A percentile compares a stretch with the other conserved stretches of the same genome.
Conservation (phyloP, 1,140 invertebrate genomes). For the Amyelois transitella region DNA sequence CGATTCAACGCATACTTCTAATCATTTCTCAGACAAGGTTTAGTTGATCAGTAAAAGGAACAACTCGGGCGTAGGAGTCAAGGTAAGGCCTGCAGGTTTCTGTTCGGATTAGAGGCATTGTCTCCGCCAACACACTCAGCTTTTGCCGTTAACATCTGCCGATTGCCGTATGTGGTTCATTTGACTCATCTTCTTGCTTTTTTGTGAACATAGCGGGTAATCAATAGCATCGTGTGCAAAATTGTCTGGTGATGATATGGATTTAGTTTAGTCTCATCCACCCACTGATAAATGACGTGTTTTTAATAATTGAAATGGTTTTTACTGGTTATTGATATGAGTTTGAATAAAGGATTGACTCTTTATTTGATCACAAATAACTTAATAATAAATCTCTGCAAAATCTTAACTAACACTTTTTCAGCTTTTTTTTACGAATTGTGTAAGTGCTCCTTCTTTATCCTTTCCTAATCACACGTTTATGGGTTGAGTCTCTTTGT, state of each 20-base stretch:
- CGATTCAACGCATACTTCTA: constrained; percentile 2
- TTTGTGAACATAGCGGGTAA: constrained; percentile 18
- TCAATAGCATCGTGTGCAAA: constrained; percentile 7
- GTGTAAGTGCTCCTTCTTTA: no score
- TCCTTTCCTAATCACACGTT: no score
- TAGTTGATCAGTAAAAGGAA: constrained; percentile 51
- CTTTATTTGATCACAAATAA: no score
- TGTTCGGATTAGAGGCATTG: constrained; percentile 53
- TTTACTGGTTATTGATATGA: no score
- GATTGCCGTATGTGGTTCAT: neutral
- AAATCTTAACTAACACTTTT: no score
- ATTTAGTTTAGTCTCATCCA: constrained; percentile 12
- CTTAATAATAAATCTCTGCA: no score
- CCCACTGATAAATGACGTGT: neutral
- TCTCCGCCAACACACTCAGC: constrained; percentile 60
- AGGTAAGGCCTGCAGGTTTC: constrained; percentile 68
- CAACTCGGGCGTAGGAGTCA: constrained; percentile 61
- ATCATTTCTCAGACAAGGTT: constrained; percentile 29
- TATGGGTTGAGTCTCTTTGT: no score
- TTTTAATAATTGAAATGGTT: no score
- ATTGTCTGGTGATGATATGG: constrained; percentile 4
- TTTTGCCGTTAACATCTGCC: constrained; percentile 41
- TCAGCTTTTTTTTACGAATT: no score
- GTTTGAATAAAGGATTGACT: no score
- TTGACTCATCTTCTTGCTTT: constrained; percentile 28